Percentiles rank a stretch among this genome's conserved stretches.
phyloP scores from a whole-genome alignment of 2,113 vertebrate genomes.

The Nycticryphes semicollaris region DNA sequence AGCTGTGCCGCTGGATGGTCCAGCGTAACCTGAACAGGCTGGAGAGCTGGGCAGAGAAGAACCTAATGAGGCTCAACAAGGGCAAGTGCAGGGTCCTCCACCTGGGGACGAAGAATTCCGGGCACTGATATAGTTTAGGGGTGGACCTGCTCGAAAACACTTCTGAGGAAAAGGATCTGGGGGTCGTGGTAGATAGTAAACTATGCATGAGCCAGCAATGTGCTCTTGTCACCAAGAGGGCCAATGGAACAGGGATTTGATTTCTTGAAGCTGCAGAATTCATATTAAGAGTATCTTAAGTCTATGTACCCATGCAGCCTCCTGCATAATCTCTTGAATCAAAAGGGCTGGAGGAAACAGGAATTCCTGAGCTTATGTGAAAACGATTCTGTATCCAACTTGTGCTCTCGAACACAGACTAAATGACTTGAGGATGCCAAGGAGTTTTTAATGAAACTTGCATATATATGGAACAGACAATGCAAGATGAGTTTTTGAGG shows the following conservation, averaged over 20 bases:
- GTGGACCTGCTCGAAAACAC: too few species aligned
- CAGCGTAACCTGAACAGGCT: too few species aligned
- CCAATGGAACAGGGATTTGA: neutral
- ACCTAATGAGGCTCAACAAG: too few species aligned
- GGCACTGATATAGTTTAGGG: too few species aligned
- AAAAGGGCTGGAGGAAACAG: neutral
- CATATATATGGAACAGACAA: neutral
- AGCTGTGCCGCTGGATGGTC: too few species aligned
- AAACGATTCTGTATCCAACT: neutral
- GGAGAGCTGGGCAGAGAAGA: too few species aligned
- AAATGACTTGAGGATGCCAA: neutral
- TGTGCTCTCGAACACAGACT: neutral
- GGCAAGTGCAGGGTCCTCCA: too few species aligned
- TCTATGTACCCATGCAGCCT: neutral
- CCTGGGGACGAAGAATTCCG: too few species aligned
- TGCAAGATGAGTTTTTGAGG: neutral
- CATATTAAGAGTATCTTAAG: neutral
- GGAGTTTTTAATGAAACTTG: neutral
- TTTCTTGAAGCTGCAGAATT: neutral
- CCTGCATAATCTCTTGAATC: neutral
- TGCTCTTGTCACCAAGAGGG: too few species aligned
- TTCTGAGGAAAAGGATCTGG: too few species aligned
- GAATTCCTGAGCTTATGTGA: neutral
- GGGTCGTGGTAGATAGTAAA: too few species aligned
- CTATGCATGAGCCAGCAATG: too few species aligned